These are phyloP conservation scores for Melanchra persicariae DNA, from an alignment of 2,888 invertebrate species.

Conservation along the genomic window DNA sequence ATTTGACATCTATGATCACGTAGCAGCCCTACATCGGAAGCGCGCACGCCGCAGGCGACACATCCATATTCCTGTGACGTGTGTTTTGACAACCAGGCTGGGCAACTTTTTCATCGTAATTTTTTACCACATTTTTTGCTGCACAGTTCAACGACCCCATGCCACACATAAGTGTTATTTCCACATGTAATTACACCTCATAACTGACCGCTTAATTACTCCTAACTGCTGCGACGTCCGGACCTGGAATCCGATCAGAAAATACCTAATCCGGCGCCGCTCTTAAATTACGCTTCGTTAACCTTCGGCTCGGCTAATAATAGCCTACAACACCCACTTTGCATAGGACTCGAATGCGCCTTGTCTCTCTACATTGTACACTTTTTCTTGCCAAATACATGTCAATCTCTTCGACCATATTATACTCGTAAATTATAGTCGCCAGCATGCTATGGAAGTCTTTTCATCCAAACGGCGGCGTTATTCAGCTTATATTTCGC, in stretches of 20 bases:
- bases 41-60: slow-evolving; percentile 81
- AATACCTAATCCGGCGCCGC: slow-evolving; percentile 82
- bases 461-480: slow-evolving; percentile 53
- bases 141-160: slow-evolving; percentile 80
- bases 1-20: slow-evolving; percentile 16
- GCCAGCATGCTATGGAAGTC: slow-evolving; percentile 55
- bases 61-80: slow-evolving; percentile 89
- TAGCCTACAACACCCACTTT: slow-evolving; percentile 67
- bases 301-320: slow-evolving; percentile 77
- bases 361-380: slow-evolving; percentile 80
- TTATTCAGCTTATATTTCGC: slow-evolving; percentile 56
- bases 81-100: slow-evolving; percentile 85
- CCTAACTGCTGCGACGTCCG: slow-evolving; percentile 82
- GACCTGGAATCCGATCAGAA: slow-evolving; percentile 77
- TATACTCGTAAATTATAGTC: slow-evolving; percentile 65
- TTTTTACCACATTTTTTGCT: slow-evolving; percentile 79
- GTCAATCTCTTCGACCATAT: slow-evolving; percentile 70
- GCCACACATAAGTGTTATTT: slow-evolving; percentile 81
- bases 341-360: slow-evolving; percentile 71
- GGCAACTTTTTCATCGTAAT: slow-evolving; percentile 76
- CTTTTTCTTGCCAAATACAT: slow-evolving; percentile 84
- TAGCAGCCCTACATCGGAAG: slow-evolving; percentile 70
- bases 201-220: slow-evolving; percentile 87
- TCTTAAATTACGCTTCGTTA: slow-evolving; percentile 82
- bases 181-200: slow-evolving; percentile 86